Base-by-base conservation (phyloP, 1,140 invertebrate species). In the Phenacoccus solenopsis region DNA sequence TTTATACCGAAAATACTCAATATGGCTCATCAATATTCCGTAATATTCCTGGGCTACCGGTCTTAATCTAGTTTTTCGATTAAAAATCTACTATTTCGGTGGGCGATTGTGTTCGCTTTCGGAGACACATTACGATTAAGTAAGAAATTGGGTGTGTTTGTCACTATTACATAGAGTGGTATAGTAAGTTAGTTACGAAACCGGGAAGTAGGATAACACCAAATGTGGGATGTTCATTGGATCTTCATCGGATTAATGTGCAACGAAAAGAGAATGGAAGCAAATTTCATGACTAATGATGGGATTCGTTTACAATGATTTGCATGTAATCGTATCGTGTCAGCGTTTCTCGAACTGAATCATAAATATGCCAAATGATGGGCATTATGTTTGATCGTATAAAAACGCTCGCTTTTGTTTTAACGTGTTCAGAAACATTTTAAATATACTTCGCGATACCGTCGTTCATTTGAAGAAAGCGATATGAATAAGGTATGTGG, bases 221-320 rank as follows among this genome's bases (percentile, higher is more conserved):
- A 7, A 32, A 49, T 49, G 38, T 49, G 38, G 38, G 38, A 49
- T 49, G 38, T 10, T 49, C 20, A 49, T 49, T 49, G 38, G 38
- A 49, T 49, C 38, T 49, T 49, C 38, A 49, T 49, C 38, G 38
- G 38, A 49, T 49, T 49, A 49, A 49, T 49, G 38, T 49, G 38
- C 38, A 49, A 49, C 38, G 38, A 49, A 49, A 49, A 49, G 38
- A 49, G 38, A 49, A 49, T 49, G 38, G 38, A 49, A 49, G 13
- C 38, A 49, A 49, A 49, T 49, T 49, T 49, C 38, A 49, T 49
- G 38, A 49, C 38, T 49, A 49, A 49, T 49, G 38, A 49, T 49
- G 38, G 38, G 38, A 49, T n/a, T 49, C 38, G 38, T 49, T 49
- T 49, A 49, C 38, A 49, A 49, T 49, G 38, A 49, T 49, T 49